Conservation (phyloP, 1,140 invertebrate species). For the Drosophila ananassae region DNA sequence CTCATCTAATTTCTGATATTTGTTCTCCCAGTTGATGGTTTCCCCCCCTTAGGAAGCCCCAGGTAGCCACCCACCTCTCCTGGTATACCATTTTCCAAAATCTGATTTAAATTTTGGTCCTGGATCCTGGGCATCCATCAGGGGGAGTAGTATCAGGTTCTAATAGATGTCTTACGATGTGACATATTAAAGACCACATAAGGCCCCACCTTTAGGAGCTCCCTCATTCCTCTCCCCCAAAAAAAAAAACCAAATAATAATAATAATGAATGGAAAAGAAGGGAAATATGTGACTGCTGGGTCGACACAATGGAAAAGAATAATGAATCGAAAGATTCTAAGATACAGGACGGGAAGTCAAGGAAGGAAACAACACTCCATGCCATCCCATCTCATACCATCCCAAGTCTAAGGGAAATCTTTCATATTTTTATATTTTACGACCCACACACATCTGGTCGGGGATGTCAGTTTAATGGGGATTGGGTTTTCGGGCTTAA, state of each 20-base stretch:
- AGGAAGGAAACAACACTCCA: background rate
- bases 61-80: background rate
- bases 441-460: constrained; percentile 31
- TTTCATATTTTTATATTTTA: constrained; percentile 31
- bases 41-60: background rate
- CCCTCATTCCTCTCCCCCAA: background rate
- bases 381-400: background rate
- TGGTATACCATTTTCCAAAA: constrained; percentile 28
- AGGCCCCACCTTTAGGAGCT: background rate
- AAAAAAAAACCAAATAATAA: constrained; percentile 4
- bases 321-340: constrained; percentile 42
- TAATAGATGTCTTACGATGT: constrained; percentile 62
- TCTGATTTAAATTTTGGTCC: constrained; percentile 26
- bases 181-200: constrained; percentile 56
- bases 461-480: constrained; percentile 17
- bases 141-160: constrained; percentile 60
- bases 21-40: constrained; percentile 32
- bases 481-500: constrained; percentile 26
- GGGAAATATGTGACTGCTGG: background rate
- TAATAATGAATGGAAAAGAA: constrained; percentile 7
- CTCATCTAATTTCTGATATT: constrained; percentile 74
- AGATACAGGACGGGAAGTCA: constrained; percentile 9
- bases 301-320: constrained; percentile 42
- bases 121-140: constrained; percentile 21
- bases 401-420: constrained; percentile 16